Percentiles rank a stretch among this genome's conserved stretches.
Evolutionary conservation across 2,797 vertebrate genomes (phyloP).

Genomic region (Paedocypris micromegethes): DNA sequence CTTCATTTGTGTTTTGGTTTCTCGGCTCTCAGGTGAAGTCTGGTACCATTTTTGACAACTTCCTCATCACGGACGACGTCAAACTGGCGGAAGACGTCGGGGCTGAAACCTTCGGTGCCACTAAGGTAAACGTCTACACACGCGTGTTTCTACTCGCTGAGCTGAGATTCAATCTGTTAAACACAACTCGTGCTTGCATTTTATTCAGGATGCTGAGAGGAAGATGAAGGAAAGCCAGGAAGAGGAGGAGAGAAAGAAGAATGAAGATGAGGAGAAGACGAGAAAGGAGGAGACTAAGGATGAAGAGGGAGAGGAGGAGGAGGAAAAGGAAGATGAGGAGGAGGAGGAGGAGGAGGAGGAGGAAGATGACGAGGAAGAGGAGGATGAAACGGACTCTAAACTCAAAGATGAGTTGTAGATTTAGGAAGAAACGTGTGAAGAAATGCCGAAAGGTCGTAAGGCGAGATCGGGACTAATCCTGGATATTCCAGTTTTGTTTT

Average conservation of each 20-base stretch:
- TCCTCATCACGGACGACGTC: slow-evolving; percentile 78
- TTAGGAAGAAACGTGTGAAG: slow-evolving; percentile 45
- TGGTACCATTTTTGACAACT: slow-evolving; percentile 81
- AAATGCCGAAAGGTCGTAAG: slow-evolving; percentile 21
- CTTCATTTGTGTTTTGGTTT: slow-evolving; percentile 4
- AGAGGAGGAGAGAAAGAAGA: slow-evolving; percentile 73
- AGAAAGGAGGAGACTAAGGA: slow-evolving; percentile 65
- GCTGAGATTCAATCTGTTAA: background rate
- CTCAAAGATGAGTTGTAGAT: slow-evolving; percentile 76
- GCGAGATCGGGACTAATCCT: slow-evolving; percentile 34
- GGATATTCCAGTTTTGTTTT: slow-evolving; percentile 43
- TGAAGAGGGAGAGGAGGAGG: slow-evolving; percentile 45
- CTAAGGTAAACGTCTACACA: slow-evolving; percentile 62
- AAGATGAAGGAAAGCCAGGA: slow-evolving; percentile 75
- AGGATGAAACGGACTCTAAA: slow-evolving; percentile 65
- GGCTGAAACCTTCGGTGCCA: slow-evolving; percentile 73
- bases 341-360: slow-evolving; percentile 55
- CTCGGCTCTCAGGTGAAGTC: slow-evolving; percentile 71
- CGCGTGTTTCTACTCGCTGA: background rate
- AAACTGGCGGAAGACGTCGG: slow-evolving; percentile 76
- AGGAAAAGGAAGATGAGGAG: slow-evolving; percentile 43
- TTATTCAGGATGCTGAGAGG: slow-evolving; percentile 67
- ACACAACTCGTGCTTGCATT: background rate
- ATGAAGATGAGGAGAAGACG: slow-evolving; percentile 69
- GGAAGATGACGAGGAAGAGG: slow-evolving; percentile 43